phyloP scores from a whole-genome alignment of 2,888 invertebrate genomes.

The Drosophila nigritarsus region DNA sequence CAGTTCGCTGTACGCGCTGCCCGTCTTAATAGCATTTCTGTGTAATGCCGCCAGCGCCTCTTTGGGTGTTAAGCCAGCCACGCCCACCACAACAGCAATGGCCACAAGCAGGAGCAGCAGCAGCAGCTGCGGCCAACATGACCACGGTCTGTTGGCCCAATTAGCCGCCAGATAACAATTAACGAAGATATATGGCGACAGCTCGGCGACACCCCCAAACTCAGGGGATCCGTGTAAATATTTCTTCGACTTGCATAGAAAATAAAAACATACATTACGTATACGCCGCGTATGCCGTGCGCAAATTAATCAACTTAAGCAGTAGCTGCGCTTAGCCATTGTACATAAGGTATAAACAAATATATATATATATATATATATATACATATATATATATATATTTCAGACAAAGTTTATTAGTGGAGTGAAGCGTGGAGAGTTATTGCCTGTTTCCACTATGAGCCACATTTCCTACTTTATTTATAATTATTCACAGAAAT shows the following conservation, averaged over 20 bases:
- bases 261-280: conserved; percentile 57
- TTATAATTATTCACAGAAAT: background rate
- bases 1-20: conserved; percentile 75
- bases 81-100: conserved; percentile 15
- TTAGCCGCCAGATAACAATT: conserved; percentile 81
- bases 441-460: background rate
- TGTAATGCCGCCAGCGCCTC: conserved; percentile 54
- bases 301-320: conserved; percentile 38
- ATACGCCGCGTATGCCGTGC: conserved; percentile 63
- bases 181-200: conserved; percentile 65
- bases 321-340: conserved; percentile 40
- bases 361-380: background rate
- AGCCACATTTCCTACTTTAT: background rate
- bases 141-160: conserved; percentile 67
- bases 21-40: conserved; percentile 80
- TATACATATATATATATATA: background rate
- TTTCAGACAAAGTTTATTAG: background rate
- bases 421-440: background rate
- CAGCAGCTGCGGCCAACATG: conserved; percentile 44
- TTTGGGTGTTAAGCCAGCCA: conserved; percentile 23
- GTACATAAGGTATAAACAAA: conserved; percentile 28
- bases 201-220: conserved; percentile 18
- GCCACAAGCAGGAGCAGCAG: conserved; percentile 5
- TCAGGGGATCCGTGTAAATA: conserved; percentile 68
- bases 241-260: conserved; percentile 38